phyloP scores from a whole-genome alignment of 2,888 invertebrate genomes.

The Sinotaia quadrata region DNA sequence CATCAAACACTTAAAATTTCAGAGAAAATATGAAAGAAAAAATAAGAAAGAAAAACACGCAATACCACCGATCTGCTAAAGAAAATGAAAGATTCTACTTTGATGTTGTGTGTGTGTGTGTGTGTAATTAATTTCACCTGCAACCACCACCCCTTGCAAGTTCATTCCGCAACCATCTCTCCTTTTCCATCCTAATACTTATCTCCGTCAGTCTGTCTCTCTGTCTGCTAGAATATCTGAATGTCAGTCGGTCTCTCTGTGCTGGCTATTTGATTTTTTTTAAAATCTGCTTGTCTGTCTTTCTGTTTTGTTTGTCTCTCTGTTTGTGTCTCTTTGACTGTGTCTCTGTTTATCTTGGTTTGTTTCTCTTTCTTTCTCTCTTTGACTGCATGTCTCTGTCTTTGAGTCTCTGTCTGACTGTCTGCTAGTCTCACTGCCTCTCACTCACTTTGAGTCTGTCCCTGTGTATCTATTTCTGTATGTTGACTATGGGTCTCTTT shows the following conservation, averaged over 20 bases:
- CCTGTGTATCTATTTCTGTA: neutral
- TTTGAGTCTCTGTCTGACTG: neutral
- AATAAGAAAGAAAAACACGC: no score
- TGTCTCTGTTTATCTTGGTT: neutral
- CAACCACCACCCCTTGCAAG: neutral
- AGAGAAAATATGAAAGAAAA: no score
- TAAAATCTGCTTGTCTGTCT: neutral
- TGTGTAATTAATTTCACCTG: neutral
- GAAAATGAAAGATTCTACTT: no score
- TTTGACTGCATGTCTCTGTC: neutral
- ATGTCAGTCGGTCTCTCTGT: neutral
- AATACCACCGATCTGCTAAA: no score
- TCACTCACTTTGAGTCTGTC: no score
- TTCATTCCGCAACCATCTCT: neutral
- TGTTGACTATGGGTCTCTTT: neutral
- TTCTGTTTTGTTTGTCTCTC: neutral
- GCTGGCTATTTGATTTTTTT: neutral
- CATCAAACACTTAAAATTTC: no score
- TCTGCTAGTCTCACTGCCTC: neutral
- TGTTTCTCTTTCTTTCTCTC: neutral
- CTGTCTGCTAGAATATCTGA: neutral
- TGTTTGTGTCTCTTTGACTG: slow-evolving; percentile 1
- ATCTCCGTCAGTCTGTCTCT: neutral
- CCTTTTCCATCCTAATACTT: neutral
- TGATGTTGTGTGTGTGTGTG: neutral